These are phyloP conservation scores for Isaurus tuberculatus DNA, from an alignment of 92 coral and sea anemone species.

Conservation along the genomic window DNA sequence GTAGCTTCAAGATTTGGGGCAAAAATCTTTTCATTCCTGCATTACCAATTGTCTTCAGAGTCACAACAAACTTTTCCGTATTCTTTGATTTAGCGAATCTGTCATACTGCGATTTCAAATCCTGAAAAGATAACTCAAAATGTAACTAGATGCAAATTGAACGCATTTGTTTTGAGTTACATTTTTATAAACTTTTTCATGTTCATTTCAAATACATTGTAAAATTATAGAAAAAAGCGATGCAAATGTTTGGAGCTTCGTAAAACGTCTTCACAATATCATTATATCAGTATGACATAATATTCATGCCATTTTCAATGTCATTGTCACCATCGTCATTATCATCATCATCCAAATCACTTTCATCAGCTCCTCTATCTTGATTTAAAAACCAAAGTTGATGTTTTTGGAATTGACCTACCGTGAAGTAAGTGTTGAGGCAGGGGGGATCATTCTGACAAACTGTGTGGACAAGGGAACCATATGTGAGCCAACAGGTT, in stretches of 20 bases:
- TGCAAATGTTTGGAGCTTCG: no score
- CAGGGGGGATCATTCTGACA: constrained; percentile 35
- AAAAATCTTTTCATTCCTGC: constrained; percentile 52
- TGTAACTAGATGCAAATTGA: background rate
- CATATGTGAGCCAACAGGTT: constrained; percentile 69
- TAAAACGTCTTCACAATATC: no score
- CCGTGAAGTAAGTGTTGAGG: constrained; percentile 38
- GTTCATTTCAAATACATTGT: no score
- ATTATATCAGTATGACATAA: no score
- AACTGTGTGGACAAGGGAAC: constrained; percentile 52
- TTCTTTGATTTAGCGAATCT: constrained; percentile 28
- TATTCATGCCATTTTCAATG: no score
- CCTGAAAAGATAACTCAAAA: background rate
- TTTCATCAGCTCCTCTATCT: background rate
- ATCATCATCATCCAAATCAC: no score
- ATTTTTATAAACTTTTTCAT: background rate
- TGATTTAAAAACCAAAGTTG: background rate
- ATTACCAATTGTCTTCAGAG: constrained; percentile 63
- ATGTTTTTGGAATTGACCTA: background rate
- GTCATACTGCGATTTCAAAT: constrained; percentile 38
- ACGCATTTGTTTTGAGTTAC: background rate
- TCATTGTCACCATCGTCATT: no score
- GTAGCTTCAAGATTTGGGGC: constrained; percentile 34
- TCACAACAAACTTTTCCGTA: constrained; percentile 65
- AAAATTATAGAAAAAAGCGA: no score